Base-by-base conservation (phyloP, 2,797 vertebrate species). In the Choloepus didactylus region DNA sequence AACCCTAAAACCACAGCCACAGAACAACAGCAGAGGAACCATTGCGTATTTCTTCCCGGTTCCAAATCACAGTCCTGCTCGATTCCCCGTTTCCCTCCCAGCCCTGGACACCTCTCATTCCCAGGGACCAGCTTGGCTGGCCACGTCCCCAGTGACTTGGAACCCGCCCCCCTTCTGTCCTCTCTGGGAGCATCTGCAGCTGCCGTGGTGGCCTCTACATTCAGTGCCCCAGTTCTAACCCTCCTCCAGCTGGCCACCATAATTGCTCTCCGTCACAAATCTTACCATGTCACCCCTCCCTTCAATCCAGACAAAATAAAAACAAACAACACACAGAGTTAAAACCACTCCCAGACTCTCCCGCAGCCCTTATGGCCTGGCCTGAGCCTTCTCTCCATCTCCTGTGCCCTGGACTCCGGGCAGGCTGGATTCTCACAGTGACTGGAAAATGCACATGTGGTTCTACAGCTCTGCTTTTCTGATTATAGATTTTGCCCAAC, bases 311-410 rank as follows among this genome's bases (percentile, higher is more conserved):
- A 59, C 11, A 82, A 91, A 83, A 77, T 8, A 11, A 15, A 79
- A 54, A 66, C 35, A 66, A 66, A 59, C 12, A 73, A 25, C 8
- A 60, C 6, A 2, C 27, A 27, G 38, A 83, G 70, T n/a, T 60
- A 44, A 84, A 81, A 31, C 3, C 14, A 91, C 21, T 83, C 29
- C 23, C 15, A 25, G 54, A 27, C n/a, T 54, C n/a, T 81, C n/a
- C 75, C 70, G 19, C 0, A 0, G 18, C 11, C 4, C 38, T 6
- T 59, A 11, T 9, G 19, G 21, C 51, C 35, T 44, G 27, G 29
- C 21, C 1, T 27, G 12, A 14, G 27, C 16, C 31, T 35, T 44
- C 44, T 38, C 64, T 46, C 46, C 41, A 21, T 38, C 35, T 77
- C 31, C 2, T 6, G 51, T 59, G 51, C 38, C 27, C 44, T 35